These are phyloP conservation scores for Pterobdella sp. DNA, from an alignment of 2,888 invertebrate genomes.

Conservation along the genomic window DNA sequence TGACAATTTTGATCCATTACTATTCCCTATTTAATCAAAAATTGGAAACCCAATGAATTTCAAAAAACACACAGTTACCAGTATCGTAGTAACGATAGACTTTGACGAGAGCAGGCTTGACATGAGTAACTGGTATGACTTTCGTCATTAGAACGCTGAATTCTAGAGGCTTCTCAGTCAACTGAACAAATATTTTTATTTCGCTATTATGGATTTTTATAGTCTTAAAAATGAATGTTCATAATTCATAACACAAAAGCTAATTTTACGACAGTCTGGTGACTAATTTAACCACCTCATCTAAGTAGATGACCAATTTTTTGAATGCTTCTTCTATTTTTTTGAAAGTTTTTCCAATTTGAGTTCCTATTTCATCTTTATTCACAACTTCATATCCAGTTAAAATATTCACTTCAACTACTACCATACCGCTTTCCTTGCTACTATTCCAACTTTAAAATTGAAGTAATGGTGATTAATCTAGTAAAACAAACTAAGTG, in stretches of 20 bases:
- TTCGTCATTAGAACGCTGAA: neutral
- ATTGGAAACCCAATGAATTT: neutral
- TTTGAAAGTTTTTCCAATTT: conserved; percentile 18
- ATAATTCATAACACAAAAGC: too few relatives aligned
- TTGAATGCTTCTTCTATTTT: neutral
- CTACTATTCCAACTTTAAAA: conserved; percentile 11
- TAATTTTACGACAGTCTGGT: too few relatives aligned
- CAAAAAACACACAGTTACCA: neutral
- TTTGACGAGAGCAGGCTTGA: conserved; percentile 26
- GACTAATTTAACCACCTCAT: too few relatives aligned
- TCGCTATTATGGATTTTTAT: too few relatives aligned
- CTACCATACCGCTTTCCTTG: conserved; percentile 21
- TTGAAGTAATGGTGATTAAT: neutral
- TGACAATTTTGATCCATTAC: neutral
- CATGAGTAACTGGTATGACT: neutral
- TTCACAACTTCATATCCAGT: conserved; percentile 16
- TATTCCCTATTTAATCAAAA: neutral
- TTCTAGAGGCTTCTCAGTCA: neutral
- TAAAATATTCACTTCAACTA: conserved; percentile 19
- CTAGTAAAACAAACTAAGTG: neutral
- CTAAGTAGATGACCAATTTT: conserved; percentile 21
- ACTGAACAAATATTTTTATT: neutral
- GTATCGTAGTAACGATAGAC: conserved; percentile 24
- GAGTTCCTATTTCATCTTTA: neutral
- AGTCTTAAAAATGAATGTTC: too few relatives aligned